phyloP scores from a whole-genome alignment of 1,140 invertebrate genomes.

The Littorina saxatilis region DNA sequence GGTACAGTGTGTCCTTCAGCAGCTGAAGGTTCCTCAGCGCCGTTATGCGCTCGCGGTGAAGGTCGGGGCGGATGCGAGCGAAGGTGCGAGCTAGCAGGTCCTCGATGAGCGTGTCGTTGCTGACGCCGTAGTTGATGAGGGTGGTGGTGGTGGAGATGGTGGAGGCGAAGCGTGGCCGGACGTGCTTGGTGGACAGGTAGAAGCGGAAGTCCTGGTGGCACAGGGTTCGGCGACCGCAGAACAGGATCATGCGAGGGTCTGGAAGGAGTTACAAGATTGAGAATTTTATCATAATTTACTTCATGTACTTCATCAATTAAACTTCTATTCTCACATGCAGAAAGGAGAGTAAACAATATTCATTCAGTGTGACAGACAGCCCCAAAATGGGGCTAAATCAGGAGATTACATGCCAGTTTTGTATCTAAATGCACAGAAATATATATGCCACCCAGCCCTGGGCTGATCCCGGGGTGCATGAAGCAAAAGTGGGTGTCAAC shows the following conservation, averaged over 20 bases:
- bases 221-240: constrained; percentile 69
- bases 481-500: too few relatives aligned
- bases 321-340: too few relatives aligned
- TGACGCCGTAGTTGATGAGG: constrained; percentile 72
- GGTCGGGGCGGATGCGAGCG: constrained; percentile 65
- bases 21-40: constrained; percentile 65
- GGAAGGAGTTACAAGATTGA: too few relatives aligned
- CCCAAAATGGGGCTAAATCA: too few relatives aligned
- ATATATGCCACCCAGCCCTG: too few relatives aligned
- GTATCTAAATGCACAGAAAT: too few relatives aligned
- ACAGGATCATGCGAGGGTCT: constrained; percentile 72
- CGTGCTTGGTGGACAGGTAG: constrained; percentile 64
- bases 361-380: too few relatives aligned
- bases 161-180: constrained; percentile 68
- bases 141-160: constrained; percentile 66
- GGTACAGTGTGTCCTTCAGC: constrained; percentile 63
- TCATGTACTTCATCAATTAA: not conserved
- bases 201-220: constrained; percentile 72
- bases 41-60: constrained; percentile 63
- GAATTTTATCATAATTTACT: too few relatives aligned
- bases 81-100: constrained; percentile 70
- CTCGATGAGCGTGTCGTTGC: constrained; percentile 70
- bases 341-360: too few relatives aligned
- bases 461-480: too few relatives aligned
- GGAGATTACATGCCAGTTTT: too few relatives aligned